Evolutionary conservation across 2,888 invertebrate genomes (phyloP), one percentile per base, ranked within the genome.

Genomic region (Xylophagus ater): DNA sequence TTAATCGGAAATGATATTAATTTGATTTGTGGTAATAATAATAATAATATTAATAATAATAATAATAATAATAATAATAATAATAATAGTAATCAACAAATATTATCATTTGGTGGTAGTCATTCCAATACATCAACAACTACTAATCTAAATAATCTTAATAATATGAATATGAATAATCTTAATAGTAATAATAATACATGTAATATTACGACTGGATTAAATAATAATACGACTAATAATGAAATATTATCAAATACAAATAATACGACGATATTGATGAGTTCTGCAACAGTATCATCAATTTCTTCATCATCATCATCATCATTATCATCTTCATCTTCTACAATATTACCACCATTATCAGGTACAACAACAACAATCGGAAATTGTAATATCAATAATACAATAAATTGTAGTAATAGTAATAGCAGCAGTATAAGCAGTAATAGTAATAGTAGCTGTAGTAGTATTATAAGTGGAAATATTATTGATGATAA

Each of bases 381-480:
- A 23, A 45, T 47, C 43, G 41, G 41, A 43, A 45, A 44, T 33
- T 42, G 45, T 23, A 49, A 45, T 40, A 47, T 48, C 36, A 43
- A 48, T 46, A 33, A 19, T 29, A 36, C 42, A 12, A 25, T 34
- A 20, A 19, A 25, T 32, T 33, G 24, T 33, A 31, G 38, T 40
- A 34, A 31, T 6, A 37, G 42, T 33, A 40, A 34, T 38, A 20
- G 29, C 31, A 34, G 26, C 18, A 41, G 24, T 21, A 34, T 23
- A 23, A 18, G 31, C 34, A 36, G 38, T 24, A 34, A 33, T 30
- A 13, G 19, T 28, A 20, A 40, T 7, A 41, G 43, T 25, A 44
- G 46, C 38, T 46, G 42, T 41, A 48, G 45, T 23, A 25, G 51
- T 9, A 48, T 47, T 4, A 37, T 43, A 9, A 48, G 42, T 33